Percentiles rank a stretch among this genome's conserved stretches.
Conservation (phyloP, 2,888 invertebrate genomes). For the Bedellia somnulentella region DNA sequence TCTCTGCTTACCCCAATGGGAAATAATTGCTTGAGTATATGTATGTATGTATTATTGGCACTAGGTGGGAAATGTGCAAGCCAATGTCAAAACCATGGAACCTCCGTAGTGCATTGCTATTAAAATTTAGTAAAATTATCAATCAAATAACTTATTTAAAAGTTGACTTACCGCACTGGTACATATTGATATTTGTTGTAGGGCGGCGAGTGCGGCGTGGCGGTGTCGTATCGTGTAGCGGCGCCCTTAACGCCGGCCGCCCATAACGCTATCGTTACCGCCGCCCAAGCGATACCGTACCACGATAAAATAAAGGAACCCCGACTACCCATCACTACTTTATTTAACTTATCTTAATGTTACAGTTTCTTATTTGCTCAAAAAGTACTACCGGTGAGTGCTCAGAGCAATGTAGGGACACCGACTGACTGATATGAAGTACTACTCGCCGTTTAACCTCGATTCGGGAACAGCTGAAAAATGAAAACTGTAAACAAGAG, state of each 20-base stretch:
- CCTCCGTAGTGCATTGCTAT: no score
- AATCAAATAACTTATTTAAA: no score
- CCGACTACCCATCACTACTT: slow-evolving; percentile 24
- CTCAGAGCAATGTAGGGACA: slow-evolving; percentile 21
- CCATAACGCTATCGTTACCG: slow-evolving; percentile 28
- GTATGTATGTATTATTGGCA: no score
- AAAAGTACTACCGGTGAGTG: slow-evolving; percentile 15
- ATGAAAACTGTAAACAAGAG: slow-evolving; percentile 43
- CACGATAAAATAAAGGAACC: slow-evolving; percentile 25
- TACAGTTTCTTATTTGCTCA: no score
- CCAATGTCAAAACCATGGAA: no score
- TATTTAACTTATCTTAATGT: no score
- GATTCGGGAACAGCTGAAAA: slow-evolving; percentile 31
- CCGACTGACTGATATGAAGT: slow-evolving; percentile 29
- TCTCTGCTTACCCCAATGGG: no score
- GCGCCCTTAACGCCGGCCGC: slow-evolving; percentile 22
- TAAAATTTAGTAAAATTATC: no score
- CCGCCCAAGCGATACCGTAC: slow-evolving; percentile 25
- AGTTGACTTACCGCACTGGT: slow-evolving; percentile 36
- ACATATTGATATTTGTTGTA: slow-evolving; percentile 37
- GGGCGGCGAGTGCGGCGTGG: slow-evolving; percentile 40
- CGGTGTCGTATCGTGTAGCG: slow-evolving; percentile 33
- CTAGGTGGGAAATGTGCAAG: no score
- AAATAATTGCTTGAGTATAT: no score
- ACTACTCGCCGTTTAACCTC: slow-evolving; percentile 34